phyloP scores from a whole-genome alignment of 2,113 vertebrate species.

The Pycnonotus jocosus region DNA sequence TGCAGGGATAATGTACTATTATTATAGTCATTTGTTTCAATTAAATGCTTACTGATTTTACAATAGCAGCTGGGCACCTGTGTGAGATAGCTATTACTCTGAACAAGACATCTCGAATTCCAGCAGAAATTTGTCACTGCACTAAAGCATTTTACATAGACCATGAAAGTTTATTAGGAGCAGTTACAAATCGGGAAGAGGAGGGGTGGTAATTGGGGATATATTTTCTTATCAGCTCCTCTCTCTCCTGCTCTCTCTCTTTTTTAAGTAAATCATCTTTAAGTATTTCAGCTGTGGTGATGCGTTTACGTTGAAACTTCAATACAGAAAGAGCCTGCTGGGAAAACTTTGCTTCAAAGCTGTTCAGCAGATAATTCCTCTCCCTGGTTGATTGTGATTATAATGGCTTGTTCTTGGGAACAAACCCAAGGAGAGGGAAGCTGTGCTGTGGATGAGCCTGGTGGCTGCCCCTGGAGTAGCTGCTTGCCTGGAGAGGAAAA shows the following conservation, averaged over 20 bases:
- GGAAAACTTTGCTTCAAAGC: neutral
- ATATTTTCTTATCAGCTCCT: conserved; percentile 55
- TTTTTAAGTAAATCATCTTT: conserved; percentile 52
- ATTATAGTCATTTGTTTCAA: conserved; percentile 99
- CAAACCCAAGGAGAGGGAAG: neutral
- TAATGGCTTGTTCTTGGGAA: neutral
- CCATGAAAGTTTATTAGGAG: conserved; percentile 76
- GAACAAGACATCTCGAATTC: conserved; percentile 95
- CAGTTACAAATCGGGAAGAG: conserved; percentile 52
- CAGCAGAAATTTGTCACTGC: conserved; percentile 75
- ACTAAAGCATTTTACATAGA: conserved; percentile 65
- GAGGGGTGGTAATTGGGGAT: conserved; percentile 36
- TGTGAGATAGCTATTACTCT: conserved; percentile 91
- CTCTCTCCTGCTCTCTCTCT: conserved; percentile 5
- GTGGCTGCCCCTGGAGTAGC: neutral
- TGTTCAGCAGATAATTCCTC: conserved; percentile 28
- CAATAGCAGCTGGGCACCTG: conserved; percentile 98
- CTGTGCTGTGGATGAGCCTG: neutral
- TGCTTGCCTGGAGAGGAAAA: neutral
- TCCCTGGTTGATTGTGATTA: conserved; percentile 11
- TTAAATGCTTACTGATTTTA: conserved; percentile 99
- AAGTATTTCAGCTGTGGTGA: conserved; percentile 39
- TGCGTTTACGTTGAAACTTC: conserved; percentile 43
- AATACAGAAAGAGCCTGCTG: conserved; percentile 9
- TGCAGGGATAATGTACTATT: conserved; percentile 99